Evolutionary conservation across 2,888 invertebrate genomes (phyloP).

Genomic region (Aphelenchoides bicaudatus): DNA sequence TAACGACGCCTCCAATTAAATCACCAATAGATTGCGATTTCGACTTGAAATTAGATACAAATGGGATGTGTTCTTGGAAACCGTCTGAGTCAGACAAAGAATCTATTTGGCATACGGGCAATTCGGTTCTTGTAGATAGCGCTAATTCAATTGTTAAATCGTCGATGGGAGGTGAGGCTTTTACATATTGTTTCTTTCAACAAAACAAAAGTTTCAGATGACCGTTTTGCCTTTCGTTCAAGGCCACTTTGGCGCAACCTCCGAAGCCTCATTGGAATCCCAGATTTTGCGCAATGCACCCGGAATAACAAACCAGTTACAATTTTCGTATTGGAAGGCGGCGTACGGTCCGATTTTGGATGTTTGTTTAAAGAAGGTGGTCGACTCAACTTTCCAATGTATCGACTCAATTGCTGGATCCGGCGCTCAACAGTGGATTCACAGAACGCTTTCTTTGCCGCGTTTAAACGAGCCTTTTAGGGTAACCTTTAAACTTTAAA

Average conservation of each 20-base stretch:
- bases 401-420: constrained; percentile 32
- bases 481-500: background rate
- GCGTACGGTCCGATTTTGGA: constrained; percentile 26
- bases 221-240: constrained; percentile 29
- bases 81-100: constrained; percentile 20
- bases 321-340: constrained; percentile 30
- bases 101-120: constrained; percentile 27
- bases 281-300: constrained; percentile 18
- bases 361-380: constrained; percentile 22
- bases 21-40: constrained; percentile 21
- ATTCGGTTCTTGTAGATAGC: constrained; percentile 25
- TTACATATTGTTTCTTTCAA: constrained; percentile 14
- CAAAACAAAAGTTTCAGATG: constrained; percentile 12
- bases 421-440: constrained; percentile 30
- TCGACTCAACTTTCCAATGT: constrained; percentile 12
- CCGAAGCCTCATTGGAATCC: constrained; percentile 23
- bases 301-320: constrained; percentile 20
- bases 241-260: constrained; percentile 22
- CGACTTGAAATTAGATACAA: constrained; percentile 14
- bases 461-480: constrained; percentile 18
- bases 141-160: constrained; percentile 28
- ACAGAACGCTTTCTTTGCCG: constrained; percentile 22
- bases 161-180: too few relatives aligned
- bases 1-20: too few relatives aligned
- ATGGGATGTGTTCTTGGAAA: constrained; percentile 22